phyloP scores from a whole-genome alignment of 2,888 invertebrate genomes.

The Perizoma affinitatum region DNA sequence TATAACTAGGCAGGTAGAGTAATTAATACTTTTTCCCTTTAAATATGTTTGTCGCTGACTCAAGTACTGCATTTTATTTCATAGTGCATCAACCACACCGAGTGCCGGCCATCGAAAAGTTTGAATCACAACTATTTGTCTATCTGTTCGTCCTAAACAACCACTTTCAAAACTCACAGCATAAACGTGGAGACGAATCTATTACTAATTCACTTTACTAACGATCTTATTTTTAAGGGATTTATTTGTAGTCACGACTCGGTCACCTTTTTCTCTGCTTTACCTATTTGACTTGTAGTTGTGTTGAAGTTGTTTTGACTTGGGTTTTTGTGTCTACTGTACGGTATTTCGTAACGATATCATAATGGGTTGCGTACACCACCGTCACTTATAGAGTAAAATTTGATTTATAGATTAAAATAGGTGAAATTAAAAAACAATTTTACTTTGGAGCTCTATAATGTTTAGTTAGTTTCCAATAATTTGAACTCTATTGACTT shows the following conservation, averaged over 20 bases:
- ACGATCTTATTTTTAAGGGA: constrained; percentile 37
- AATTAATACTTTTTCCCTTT: background rate
- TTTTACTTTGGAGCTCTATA: background rate
- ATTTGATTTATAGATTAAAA: background rate
- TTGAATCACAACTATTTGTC: constrained; percentile 70
- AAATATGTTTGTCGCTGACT: constrained; percentile 25
- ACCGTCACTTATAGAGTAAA: too few relatives aligned
- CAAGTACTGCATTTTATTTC: constrained; percentile 40
- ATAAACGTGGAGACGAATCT: constrained; percentile 62
- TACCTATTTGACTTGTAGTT: too few relatives aligned
- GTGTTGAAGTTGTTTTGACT: too few relatives aligned
- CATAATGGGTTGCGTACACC: too few relatives aligned
- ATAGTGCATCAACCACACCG: constrained; percentile 66
- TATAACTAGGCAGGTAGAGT: too few relatives aligned
- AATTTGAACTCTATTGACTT: too few relatives aligned
- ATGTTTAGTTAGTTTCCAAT: too few relatives aligned
- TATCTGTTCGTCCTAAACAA: constrained; percentile 81
- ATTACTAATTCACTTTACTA: constrained; percentile 80
- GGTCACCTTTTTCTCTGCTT: constrained; percentile 9
- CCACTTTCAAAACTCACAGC: constrained; percentile 74
- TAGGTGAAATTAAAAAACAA: background rate
- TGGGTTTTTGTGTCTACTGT: too few relatives aligned
- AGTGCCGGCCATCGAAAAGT: constrained; percentile 64
- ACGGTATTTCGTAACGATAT: background rate
- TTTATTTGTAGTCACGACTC: constrained; percentile 6